A percentile compares a stretch with the other conserved stretches of the same genome.
Evolutionary conservation across 2,888 invertebrate genomes (phyloP).

Genomic region (Diabrotica balteata): DNA sequence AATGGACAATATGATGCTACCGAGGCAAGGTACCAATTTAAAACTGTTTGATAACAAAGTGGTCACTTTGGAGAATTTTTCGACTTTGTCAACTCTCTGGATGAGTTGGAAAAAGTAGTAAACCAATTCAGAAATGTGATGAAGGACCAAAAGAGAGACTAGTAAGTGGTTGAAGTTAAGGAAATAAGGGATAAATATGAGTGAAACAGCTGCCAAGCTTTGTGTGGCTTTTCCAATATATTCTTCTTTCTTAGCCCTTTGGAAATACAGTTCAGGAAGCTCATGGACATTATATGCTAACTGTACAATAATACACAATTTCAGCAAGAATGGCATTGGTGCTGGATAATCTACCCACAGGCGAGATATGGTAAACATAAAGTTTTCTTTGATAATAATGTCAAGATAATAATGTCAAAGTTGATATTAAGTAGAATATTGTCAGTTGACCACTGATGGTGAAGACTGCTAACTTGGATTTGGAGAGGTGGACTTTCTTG

Average conservation of each 20-base stretch:
- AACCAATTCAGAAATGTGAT: slow-evolving; percentile 88
- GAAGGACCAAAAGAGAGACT: slow-evolving; percentile 85
- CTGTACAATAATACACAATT: slow-evolving; percentile 95
- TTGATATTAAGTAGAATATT: slow-evolving; percentile 87
- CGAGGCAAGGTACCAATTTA: slow-evolving; percentile 86
- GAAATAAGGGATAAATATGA: slow-evolving; percentile 85
- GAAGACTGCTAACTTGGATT: slow-evolving; percentile 93
- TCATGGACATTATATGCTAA: slow-evolving; percentile 95
- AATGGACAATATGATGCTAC: slow-evolving; percentile 86
- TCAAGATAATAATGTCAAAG: slow-evolving; percentile 82
- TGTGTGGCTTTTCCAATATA: slow-evolving; percentile 58
- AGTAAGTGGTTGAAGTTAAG: slow-evolving; percentile 93
- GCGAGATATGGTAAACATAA: slow-evolving; percentile 62
- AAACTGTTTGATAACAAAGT: slow-evolving; percentile 81
- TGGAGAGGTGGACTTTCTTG: slow-evolving; percentile 93
- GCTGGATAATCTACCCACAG: slow-evolving; percentile 86
- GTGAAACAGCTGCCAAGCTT: slow-evolving; percentile 79
- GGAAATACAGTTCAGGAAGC: slow-evolving; percentile 97
- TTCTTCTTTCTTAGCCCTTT: slow-evolving; percentile 91
- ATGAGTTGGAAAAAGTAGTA: slow-evolving; percentile 86
- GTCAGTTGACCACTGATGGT: slow-evolving; percentile 96
- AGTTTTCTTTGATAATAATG: slow-evolving; percentile 72
- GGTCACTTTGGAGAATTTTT: slow-evolving; percentile 77
- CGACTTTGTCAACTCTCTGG: slow-evolving; percentile 86
- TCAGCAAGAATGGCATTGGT: slow-evolving; percentile 80